A percentile compares a stretch with the other conserved stretches of the same genome.
phyloP scores from a whole-genome alignment of 2,797 vertebrate species.

The Allobates femoralis region DNA sequence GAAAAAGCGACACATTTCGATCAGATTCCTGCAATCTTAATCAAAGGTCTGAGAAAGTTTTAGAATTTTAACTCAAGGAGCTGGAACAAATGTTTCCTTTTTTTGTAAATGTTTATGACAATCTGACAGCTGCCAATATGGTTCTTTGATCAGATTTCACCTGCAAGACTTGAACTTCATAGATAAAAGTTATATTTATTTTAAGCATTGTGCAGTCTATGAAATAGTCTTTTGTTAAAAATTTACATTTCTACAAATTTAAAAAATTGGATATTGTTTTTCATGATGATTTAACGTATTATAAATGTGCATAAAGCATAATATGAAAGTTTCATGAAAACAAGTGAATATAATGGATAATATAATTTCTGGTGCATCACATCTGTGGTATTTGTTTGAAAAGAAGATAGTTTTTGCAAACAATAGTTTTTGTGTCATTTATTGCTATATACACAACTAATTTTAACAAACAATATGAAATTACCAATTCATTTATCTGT shows the following conservation, averaged over 20 bases:
- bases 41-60: too few species aligned
- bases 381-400: conserved; percentile 42
- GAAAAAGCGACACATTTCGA: too few species aligned
- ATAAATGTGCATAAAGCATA: conserved; percentile 7
- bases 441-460: conserved; percentile 47
- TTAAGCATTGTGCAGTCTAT: background rate
- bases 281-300: conserved; percentile 43
- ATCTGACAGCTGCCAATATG: background rate
- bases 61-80: too few species aligned
- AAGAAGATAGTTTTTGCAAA: conserved; percentile 10
- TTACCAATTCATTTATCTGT: conserved; percentile 55
- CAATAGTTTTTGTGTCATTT: conserved; percentile 24
- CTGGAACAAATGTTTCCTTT: too few species aligned
- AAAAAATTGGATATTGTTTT: background rate
- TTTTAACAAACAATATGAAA: conserved; percentile 44
- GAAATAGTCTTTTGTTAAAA: background rate
- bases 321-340: conserved; percentile 43
- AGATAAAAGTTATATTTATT: too few species aligned
- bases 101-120: too few species aligned
- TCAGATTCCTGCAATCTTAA: too few species aligned
- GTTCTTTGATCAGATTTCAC: background rate
- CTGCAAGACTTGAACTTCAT: too few species aligned
- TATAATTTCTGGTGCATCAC: conserved; percentile 27
- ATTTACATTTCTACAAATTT: background rate
- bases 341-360: conserved; percentile 21